Evolutionary conservation across 2,797 vertebrate species (phyloP).

Genomic region (Notoglanidium macrostoma): DNA sequence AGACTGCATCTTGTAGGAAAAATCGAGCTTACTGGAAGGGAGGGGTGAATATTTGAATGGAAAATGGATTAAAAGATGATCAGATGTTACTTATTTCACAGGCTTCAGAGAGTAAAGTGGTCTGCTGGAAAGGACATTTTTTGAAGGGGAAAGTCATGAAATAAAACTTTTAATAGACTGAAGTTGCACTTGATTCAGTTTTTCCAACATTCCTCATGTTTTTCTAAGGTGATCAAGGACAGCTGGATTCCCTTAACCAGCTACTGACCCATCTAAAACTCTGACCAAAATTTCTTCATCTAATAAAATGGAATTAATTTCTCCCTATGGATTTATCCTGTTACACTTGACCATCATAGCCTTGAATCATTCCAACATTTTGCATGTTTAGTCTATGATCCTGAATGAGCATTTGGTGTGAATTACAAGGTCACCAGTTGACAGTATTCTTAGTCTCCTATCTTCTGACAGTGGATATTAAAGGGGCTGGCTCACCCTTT

Average conservation of each 20-base stretch:
- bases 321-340: constrained; percentile 33
- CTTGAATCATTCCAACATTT: constrained; percentile 1
- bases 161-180: constrained; percentile 38
- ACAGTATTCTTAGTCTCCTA: constrained; percentile 17
- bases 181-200: constrained; percentile 44
- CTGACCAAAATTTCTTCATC: constrained; percentile 27
- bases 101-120: constrained; percentile 22
- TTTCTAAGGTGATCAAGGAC: constrained; percentile 41
- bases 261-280: constrained; percentile 38
- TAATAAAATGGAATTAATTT: constrained; percentile 31
- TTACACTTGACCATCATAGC: constrained; percentile 25
- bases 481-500: background rate
- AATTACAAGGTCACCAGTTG: constrained; percentile 37
- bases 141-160: constrained; percentile 31
- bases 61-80: constrained; percentile 47
- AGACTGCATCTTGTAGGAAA: constrained; percentile 25
- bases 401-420: constrained; percentile 26
- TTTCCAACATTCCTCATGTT: constrained; percentile 49
- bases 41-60: constrained; percentile 22
- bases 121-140: constrained; percentile 29
- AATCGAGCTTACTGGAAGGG: background rate
- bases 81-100: constrained; percentile 35
- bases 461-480: constrained; percentile 2
- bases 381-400: constrained; percentile 25
- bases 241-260: constrained; percentile 38